Evolutionary conservation across 2,797 vertebrate species (phyloP).

Genomic region (Chrosomus eos): DNA sequence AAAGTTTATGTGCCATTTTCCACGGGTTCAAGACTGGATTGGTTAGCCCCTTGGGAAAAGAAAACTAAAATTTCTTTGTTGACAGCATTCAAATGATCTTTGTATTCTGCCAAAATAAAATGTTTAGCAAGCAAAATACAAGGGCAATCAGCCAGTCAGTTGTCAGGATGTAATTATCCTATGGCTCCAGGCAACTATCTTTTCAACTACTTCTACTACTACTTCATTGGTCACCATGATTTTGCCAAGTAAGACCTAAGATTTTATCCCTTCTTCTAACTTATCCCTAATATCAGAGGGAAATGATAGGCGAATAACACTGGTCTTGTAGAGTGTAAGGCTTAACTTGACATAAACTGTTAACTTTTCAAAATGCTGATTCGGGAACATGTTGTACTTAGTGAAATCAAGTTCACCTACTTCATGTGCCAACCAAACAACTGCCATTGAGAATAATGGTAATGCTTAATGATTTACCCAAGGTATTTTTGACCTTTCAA

Average conservation of each 20-base stretch:
- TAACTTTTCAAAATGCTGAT: not conserved
- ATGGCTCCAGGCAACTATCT: not conserved
- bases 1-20: too few species aligned
- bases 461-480: not conserved
- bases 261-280: not conserved
- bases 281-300: not conserved
- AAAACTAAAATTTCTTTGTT: too few species aligned
- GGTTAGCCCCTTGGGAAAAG: too few species aligned
- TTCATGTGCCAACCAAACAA: not conserved
- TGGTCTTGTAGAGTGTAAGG: not conserved
- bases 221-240: not conserved
- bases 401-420: not conserved
- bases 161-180: not conserved
- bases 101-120: too few species aligned
- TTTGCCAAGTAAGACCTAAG: too few species aligned
- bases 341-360: not conserved
- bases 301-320: not conserved
- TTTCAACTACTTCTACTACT: not conserved
- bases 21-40: too few species aligned
- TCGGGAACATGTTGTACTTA: not conserved
- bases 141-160: not conserved
- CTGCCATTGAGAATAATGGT: not conserved
- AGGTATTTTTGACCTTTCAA: not conserved
- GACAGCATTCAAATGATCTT: too few species aligned
- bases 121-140: not conserved